These are phyloP conservation scores for Drosophila burlai DNA, from an alignment of 1,140 invertebrate species.

Conservation along the genomic window DNA sequence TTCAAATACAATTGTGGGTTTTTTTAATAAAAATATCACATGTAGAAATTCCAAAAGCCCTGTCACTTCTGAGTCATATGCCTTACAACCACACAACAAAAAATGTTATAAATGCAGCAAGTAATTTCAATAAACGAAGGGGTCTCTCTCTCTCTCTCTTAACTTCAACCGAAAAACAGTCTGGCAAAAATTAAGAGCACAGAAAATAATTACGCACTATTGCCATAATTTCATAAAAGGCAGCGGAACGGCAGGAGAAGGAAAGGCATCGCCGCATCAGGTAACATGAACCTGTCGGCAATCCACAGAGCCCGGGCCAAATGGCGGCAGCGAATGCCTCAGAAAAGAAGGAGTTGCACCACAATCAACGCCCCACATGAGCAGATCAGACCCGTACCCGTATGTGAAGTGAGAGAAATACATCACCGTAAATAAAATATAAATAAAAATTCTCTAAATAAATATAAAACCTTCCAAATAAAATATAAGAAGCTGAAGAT, in stretches of 20 bases:
- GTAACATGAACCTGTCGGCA: conserved; percentile 82
- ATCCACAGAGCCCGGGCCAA: conserved; percentile 45
- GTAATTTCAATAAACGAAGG: conserved; percentile 71
- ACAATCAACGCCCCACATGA: conserved; percentile 79
- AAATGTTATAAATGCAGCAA: conserved; percentile 26
- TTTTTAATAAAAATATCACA: not conserved
- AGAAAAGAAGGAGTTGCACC: conserved; percentile 77
- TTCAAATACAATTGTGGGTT: not conserved
- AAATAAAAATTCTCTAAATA: no score
- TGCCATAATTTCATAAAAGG: conserved; percentile 80
- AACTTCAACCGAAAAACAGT: conserved; percentile 14
- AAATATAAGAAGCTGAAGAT: not conserved
- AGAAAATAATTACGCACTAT: conserved; percentile 85
- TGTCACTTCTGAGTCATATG: not conserved
- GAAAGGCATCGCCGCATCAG: conserved; percentile 41
- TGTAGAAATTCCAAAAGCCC: not conserved
- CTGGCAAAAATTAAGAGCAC: conserved; percentile 78
- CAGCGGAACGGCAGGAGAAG: conserved; percentile 34
- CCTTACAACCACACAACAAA: not conserved
- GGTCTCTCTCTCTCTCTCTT: conserved; percentile 6
- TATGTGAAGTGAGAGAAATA: conserved; percentile 16
- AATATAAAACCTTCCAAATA: no score
- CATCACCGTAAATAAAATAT: no score
- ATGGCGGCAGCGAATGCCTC: conserved; percentile 31
- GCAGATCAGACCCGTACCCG: conserved; percentile 39